Conservation (phyloP, 2,888 invertebrate species). For the Lymantria dispar region DNA sequence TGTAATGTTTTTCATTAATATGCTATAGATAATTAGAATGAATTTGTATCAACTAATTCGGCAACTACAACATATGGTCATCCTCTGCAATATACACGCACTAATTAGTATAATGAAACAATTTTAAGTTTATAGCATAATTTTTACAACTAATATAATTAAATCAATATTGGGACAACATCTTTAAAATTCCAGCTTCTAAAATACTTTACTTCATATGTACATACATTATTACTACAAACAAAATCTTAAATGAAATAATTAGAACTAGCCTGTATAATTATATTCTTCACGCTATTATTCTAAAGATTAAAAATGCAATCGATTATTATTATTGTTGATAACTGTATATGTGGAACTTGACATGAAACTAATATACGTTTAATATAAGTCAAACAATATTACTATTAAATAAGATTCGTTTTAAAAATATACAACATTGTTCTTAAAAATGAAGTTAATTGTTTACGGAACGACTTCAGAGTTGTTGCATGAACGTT, state of each 20-base stretch:
- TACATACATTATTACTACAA: background rate
- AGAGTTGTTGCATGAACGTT: background rate
- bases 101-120: background rate
- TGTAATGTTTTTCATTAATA: no score
- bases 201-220: background rate
- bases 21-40: no score
- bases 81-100: no score
- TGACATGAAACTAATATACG: no score
- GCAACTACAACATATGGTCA: no score
- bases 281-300: background rate
- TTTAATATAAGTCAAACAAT: no score
- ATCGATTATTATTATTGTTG: background rate
- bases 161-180: background rate
- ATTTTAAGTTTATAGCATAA: background rate
- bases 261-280: background rate
- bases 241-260: background rate
- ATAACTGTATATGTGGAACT: background rate
- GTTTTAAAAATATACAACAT: background rate
- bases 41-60: no score
- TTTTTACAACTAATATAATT: background rate
- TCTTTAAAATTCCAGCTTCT: background rate
- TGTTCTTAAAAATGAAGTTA: background rate
- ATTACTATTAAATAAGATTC: background rate
- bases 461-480: background rate
- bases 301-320: background rate